Conservation (phyloP, 2,888 invertebrate species). For the Schrankia costaestrigalis region DNA sequence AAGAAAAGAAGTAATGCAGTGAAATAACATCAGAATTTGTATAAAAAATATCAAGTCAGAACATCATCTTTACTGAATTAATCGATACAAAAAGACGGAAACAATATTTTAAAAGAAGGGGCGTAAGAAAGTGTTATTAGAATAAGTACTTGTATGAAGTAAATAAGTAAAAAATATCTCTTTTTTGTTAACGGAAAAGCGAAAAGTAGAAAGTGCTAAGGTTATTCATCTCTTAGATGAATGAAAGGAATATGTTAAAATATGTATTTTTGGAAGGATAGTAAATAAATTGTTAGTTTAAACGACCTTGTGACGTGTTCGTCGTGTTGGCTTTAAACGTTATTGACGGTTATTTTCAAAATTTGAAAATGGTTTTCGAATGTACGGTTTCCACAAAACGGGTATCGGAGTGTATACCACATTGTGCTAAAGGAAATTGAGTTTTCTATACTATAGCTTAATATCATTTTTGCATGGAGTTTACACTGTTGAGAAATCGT, state of each 20-base stretch:
- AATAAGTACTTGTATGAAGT: conserved; percentile 1
- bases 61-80: too few species aligned
- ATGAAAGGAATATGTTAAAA: not conserved
- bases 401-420: not conserved
- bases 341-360: conserved; percentile 10
- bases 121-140: too few species aligned
- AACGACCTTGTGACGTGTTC: conserved; percentile 5
- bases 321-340: conserved; percentile 10
- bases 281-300: conserved; percentile 4
- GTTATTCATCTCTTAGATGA: conserved; percentile 3
- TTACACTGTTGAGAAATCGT: too few species aligned
- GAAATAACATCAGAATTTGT: too few species aligned
- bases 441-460: too few species aligned
- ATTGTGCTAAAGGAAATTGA: too few species aligned
- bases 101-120: too few species aligned
- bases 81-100: too few species aligned
- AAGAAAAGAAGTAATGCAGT: too few species aligned
- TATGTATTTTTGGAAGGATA: conserved; percentile 6
- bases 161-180: not conserved
- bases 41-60: too few species aligned
- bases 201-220: conserved; percentile 1
- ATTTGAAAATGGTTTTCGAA: conserved; percentile 4
- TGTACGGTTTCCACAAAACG: too few species aligned
- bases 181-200: not conserved
- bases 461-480: too few species aligned